phyloP scores from a whole-genome alignment of 2,113 vertebrate species.

The Cygnus buccinator region DNA sequence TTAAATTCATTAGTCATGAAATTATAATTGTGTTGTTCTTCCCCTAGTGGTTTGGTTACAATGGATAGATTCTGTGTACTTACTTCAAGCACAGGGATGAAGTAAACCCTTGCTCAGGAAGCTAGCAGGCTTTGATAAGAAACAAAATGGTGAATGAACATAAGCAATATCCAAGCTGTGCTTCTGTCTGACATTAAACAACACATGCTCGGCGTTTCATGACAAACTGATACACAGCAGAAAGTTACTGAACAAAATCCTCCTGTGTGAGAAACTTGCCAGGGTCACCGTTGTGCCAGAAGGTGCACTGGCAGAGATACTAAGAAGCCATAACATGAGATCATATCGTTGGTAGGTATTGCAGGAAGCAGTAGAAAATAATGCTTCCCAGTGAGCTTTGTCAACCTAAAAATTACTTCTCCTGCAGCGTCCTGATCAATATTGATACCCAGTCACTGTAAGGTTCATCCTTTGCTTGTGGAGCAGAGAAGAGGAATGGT shows the following conservation, averaged over 20 bases:
- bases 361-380: background rate
- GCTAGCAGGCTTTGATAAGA: constrained; percentile 37
- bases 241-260: constrained; percentile 28
- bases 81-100: background rate
- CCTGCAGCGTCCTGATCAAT: background rate
- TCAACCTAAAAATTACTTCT: background rate
- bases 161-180: constrained; percentile 48
- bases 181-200: constrained; percentile 65
- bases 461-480: background rate
- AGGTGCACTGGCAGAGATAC: background rate
- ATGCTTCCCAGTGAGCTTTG: background rate
- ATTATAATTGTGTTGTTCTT: background rate
- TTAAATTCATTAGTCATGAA: constrained; percentile 47
- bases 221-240: constrained; percentile 40
- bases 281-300: background rate
- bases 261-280: constrained; percentile 16
- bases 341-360: background rate
- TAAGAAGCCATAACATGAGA: background rate
- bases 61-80: background rate
- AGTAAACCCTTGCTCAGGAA: constrained; percentile 23
- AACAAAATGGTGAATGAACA: background rate
- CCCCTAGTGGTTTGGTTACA: background rate
- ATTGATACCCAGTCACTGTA: background rate
- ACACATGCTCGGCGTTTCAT: constrained; percentile 56
- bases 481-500: background rate